Evolutionary conservation across 2,113 vertebrate genomes (phyloP).

Genomic region (Tyrannus savana): DNA sequence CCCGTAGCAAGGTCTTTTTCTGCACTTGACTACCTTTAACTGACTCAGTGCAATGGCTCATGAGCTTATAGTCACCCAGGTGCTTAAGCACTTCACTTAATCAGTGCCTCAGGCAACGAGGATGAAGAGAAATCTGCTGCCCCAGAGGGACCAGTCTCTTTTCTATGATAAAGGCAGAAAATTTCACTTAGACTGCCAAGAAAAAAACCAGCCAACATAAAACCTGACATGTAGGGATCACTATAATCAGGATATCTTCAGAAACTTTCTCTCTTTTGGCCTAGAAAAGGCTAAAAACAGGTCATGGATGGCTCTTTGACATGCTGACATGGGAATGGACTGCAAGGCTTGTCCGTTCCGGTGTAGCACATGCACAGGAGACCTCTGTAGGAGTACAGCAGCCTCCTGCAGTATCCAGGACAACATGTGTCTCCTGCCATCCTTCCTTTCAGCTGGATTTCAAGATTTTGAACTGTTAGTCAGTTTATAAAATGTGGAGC

Average conservation of each 20-base stretch:
- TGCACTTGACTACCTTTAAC: not conserved
- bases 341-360: not conserved
- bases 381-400: not conserved
- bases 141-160: not conserved
- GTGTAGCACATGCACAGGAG: not conserved
- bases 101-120: not conserved
- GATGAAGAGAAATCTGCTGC: not conserved
- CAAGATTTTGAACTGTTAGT: not conserved
- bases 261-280: not conserved
- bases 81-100: constrained; percentile 1
- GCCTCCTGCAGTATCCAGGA: not conserved
- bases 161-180: not conserved
- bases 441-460: not conserved
- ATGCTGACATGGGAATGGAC: not conserved
- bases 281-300: not conserved
- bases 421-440: rapidly evolving
- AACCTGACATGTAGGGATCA: rapidly evolving
- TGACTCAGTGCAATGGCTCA: not conserved
- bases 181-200: not conserved
- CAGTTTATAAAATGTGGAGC: not conserved
- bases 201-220: not conserved
- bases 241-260: not conserved
- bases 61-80: not conserved
- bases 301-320: not conserved
- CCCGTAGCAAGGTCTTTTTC: not conserved